Evolutionary conservation across 2,888 invertebrate species (phyloP), one percentile per base, ranked within the genome.

Genomic region (Rhimphoctona megacephalus): DNA sequence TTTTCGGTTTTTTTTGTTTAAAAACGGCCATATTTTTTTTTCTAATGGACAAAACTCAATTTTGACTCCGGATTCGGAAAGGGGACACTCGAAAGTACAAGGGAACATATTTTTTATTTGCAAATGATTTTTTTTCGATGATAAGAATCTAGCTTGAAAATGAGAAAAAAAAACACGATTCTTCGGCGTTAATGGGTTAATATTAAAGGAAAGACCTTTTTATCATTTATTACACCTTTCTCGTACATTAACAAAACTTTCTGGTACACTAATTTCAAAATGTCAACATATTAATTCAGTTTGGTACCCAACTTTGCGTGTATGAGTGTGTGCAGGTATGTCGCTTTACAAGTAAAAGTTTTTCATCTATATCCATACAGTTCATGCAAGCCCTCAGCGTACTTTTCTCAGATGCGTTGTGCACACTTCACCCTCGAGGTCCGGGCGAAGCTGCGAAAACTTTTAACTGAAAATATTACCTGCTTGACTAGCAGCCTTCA

Each of bases 391-490:
- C 33, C 33, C 64, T 69, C 64, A 39, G 36, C 69, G 61, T 22
- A 36, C 79, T 78, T 81, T 72, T 22, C 39, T 36, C 22, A 66
- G 43, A 54, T 14, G 3, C 69, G 14, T 46, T 54, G 14, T 5
- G 61, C 73, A 46, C 43, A 83, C 88, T 30, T 61, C 46, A 80
- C 80, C 85, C 89, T 81, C 87, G 81, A 85, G 87, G 92, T 87
- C 82, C 66, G 49, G 87, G 83, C 87, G 88, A 89, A 90, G 90
- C 90, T 90, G 90, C 79, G 89, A 90, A 93, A 93, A 93, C 92
- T 93, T 93, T 93, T 93, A 93, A 93, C 93, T 93, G 92, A 93
- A 93, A 93, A 93, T 92, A 92, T 93, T 93, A 93, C 92, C 91
- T 92, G 91, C 90, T 90, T 91, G 91, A 92, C 92, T 93, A 91